Base-by-base conservation (phyloP, 2,888 invertebrate genomes). In the Prosopocoilus inquinatus region DNA sequence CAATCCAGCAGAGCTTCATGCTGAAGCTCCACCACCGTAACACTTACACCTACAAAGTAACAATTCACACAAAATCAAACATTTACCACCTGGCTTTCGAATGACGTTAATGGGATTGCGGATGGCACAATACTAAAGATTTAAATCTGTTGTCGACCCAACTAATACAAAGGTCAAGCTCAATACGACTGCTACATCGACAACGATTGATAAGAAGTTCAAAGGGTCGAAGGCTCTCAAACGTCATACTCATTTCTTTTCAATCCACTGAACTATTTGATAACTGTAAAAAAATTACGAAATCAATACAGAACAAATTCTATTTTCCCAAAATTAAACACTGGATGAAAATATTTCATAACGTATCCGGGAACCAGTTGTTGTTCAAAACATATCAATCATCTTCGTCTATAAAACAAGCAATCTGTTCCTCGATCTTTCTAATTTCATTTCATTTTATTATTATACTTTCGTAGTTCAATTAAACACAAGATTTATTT, bases 91-190 rank as follows among this genome's bases (percentile, higher is more conserved):
- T 56, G 58, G 47, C 33, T 35, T 48, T 43, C 12, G 38, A 35
- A 51, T 34, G 44, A 45, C 45, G 16, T 43, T 44, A 45, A 54
- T 49, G 15, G 46, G 39, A 38, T 39, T 43, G 32, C 2, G 33
- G 43, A 51, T 34, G 44, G 35, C 45, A 34, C 48, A 13, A 48
- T 43, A 53, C 50, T 55, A 15, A 49, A 55, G 54, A 55, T 45
- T 50, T 38, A 50, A 50, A 58, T 54, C 53, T 59, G 59, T 53
- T 59, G 59, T 56, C 51, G 58, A 59, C 56, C 57, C 55, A 53
- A 62, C 60, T 60, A 62, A 65, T 64, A 61, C 65, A 69, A 66
- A 67, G 70, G 68, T 68, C 67, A 64, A 51, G 50, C 58, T 60
- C 51, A 41, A 59, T 59, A 62, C 59, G 61, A 58, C 61, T 64